Conservation (phyloP, 2,888 invertebrate species). For the Selenia dentaria region DNA sequence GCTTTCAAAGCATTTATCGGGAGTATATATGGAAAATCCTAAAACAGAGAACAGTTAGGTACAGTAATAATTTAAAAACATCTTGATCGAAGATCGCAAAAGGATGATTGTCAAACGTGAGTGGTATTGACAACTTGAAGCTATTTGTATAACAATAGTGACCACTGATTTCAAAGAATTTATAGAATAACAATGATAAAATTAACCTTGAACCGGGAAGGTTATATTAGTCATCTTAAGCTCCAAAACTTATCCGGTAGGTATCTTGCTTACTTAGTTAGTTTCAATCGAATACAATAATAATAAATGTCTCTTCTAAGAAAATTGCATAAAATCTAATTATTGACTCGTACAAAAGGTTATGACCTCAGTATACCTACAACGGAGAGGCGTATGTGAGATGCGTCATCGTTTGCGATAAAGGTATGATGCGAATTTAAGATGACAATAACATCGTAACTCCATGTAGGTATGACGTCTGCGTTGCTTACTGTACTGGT, state of each 20-base stretch:
- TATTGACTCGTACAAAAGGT: background rate
- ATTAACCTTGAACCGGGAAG: slow-evolving; percentile 16
- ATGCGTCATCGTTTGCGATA: slow-evolving; percentile 34
- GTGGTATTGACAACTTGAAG: too few relatives aligned
- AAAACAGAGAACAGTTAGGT: too few relatives aligned
- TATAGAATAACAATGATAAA: background rate
- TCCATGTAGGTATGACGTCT: slow-evolving; percentile 13
- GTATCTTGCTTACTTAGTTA: background rate
- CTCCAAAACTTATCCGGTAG: slow-evolving; percentile 1
- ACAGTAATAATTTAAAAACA: too few relatives aligned
- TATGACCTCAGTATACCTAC: slow-evolving; percentile 8
- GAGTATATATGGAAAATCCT: too few relatives aligned
- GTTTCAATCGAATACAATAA: too few relatives aligned
- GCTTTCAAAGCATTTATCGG: too few relatives aligned
- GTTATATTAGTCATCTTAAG: slow-evolving; percentile 8
- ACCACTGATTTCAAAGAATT: slow-evolving; percentile 8
- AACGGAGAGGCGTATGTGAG: slow-evolving; percentile 28
- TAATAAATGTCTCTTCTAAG: too few relatives aligned
- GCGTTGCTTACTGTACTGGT: background rate
- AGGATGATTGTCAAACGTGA: too few relatives aligned
- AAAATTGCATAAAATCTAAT: too few relatives aligned
- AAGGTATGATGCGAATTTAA: slow-evolving; percentile 22
- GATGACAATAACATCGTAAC: slow-evolving; percentile 15
- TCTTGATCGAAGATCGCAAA: too few relatives aligned
- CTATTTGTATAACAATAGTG: slow-evolving; percentile 37